phyloP scores from a whole-genome alignment of 2,113 vertebrate species.

The Grammomys dolichurus region DNA sequence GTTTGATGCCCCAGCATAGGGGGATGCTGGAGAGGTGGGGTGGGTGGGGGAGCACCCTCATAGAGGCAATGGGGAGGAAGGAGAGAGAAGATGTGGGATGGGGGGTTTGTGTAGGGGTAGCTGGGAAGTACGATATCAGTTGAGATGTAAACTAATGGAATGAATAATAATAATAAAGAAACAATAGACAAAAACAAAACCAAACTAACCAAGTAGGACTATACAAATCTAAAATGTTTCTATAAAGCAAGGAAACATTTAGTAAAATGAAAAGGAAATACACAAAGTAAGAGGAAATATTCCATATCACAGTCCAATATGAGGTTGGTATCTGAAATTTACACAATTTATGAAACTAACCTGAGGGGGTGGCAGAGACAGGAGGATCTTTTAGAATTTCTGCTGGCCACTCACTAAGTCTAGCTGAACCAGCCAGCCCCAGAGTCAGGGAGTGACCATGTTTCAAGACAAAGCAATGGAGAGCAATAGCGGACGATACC shows the following conservation, averaged over 20 bases:
- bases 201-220: not conserved
- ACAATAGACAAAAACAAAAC: not conserved
- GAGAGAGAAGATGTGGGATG: too few relatives aligned
- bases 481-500: not conserved
- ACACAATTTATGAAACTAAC: not conserved
- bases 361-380: not conserved
- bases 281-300: not conserved
- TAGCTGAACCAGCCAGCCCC: not conserved
- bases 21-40: too few relatives aligned
- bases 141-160: too few relatives aligned
- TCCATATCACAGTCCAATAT: not conserved
- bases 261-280: not conserved
- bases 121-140: too few relatives aligned
- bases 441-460: not conserved
- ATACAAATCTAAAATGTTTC: not conserved
- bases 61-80: too few relatives aligned
- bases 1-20: too few relatives aligned
- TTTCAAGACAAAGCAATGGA: not conserved
- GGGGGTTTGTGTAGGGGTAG: too few relatives aligned
- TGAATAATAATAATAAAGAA: not conserved
- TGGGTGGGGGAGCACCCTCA: too few relatives aligned
- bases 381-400: not conserved
- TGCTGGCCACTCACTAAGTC: not conserved
- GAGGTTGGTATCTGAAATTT: not conserved
- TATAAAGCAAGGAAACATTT: not conserved